Evolutionary conservation across 2,888 invertebrate genomes (phyloP), one percentile per base, ranked within the genome.

Genomic region (Vesta saturnalis): DNA sequence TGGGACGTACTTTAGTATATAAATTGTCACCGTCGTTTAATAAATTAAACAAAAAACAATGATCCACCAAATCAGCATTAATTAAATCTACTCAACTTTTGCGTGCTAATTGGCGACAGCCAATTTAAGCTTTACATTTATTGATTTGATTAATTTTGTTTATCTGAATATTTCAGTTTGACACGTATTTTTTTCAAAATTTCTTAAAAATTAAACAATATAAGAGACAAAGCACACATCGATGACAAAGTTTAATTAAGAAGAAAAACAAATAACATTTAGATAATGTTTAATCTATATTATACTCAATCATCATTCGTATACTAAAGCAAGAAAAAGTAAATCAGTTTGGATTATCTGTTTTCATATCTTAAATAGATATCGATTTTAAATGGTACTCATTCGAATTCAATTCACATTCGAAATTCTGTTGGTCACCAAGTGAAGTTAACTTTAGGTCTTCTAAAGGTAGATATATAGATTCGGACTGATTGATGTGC

Each of bases 371-470:
- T 69, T 65, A 69, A 69, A 69, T 46, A 65, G 65, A 65, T 61
- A 69, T 69, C 69, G 56, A 65, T 65, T 69, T 60, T 54, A 59
- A 43, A 35, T 55, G 60, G 60, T 43, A 14, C 59, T 59, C 57
- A 60, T 64, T 74, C 59, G 64, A 70, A 75, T 74, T 69, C 74
- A 60, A 65, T 61, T 58, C 73, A 66, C 61, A 71, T 63, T 69
- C 67, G 67, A 72, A 74, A 73, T 72, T 74, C 74, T 73, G 74
- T 75, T 74, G 75, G 73, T 73, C 74, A 74, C 74, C 73, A 72
- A 67, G 61, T 57, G 65, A 66, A 63, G 61, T 54, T 61, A 58
- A 61, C 58, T 57, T 63, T 60, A 64, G 52, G 56, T 18, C n/a
- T 57, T 61, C 69, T 58, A 60, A 23, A 30, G 64, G 68, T 23